Base-by-base conservation (phyloP, 2,113 vertebrate species). In the Globicephala melas region DNA sequence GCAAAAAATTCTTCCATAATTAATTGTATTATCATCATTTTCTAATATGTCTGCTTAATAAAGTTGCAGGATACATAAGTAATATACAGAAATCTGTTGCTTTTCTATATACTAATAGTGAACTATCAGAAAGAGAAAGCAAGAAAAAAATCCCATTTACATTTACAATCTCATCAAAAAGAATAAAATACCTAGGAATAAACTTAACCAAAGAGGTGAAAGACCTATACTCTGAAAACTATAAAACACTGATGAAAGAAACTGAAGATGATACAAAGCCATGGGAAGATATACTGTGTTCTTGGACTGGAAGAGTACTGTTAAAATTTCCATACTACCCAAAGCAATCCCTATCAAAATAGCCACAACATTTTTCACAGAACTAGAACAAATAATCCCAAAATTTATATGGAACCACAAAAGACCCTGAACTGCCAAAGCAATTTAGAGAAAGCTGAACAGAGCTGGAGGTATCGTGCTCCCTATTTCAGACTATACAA, bases 1-100 rank as follows among this genome's bases (percentile, higher is more conserved):
- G 58, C 44, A 85, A 94, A 88, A 95, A 36, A 68, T 41, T 44
- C 28, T 73, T 94, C 84, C 33, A 89, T 71, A 89, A 92, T 77
- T 67, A 84, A 93, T 53, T 84, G 36, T 15, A 83, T 95, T 26
- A 79, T n/a, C 8, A 91, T 84, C 15, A 71, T 70, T 92, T 95
- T 26, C 60, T 93, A 94, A 36, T 41, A 89, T n/a, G 25, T 58
- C 18, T 94, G 20, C 7, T 85, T 86, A 85, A 41, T 71, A 86
- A 89, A 6, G 28, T 77, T 65, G 53, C 55, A 80, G 23, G 77
- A 58, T 38, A 80, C 21, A 38, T 26, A n/a, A 38, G 36, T 80
- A 58, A 58, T 58, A 38, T 80, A 58, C n/a, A 80, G 50, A 80
- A 58, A 80, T 26, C 33, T 53, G 14, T n/a, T 58, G 33, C 12